Evolutionary conservation across 1,140 invertebrate species (phyloP), one percentile per base, ranked within the genome.

Genomic region (Drosophila azteca): DNA sequence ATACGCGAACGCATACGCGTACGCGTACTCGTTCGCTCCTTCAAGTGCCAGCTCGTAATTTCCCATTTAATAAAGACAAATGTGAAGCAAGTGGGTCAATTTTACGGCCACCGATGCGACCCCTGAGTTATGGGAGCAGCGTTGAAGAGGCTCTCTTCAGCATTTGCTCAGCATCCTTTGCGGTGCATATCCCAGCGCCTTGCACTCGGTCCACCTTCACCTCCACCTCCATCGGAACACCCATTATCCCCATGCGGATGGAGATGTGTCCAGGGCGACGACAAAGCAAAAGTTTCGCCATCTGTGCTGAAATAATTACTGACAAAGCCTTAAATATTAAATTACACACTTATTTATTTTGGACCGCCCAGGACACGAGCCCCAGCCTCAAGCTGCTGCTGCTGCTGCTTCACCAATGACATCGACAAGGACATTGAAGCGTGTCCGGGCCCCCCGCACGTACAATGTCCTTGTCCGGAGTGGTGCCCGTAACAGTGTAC

Each of bases 311-410:
- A 88, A 83, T 87, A 88, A 87, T 87, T 87, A 87, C 83, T 83
- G 62, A 77, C 83, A 83, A 88, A 79, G 83, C 71, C 79, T 66
- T 83, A 88, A 89, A 87, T 87, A 87, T 87, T 87, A 83, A 87
- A 87, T 87, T 87, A 89, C 83, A 89, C 79, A 79, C 71, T 87
- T 87, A 83, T 88, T 87, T 87, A 82, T 73, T 83, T 83, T 87
- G 73, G 48, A 68, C 55, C 69, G 76, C 48, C 55, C 53, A 26
- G 44, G 45, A 39, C 17, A 31, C 54, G 26, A 29, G 11, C 29
- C 24, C 54, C 17, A 29, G 11, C 29, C 24, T 52, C 29, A 54
- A 55, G 45, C 61, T 51, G 17, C 22, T 26, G 59, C 20, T 57
- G 50, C 54, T 75, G 44, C 29, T 31, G 13, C 24, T 3, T 1